A percentile compares a stretch with the other conserved stretches of the same genome.
Evolutionary conservation across 2,888 invertebrate genomes (phyloP).

Genomic region (Schizaphis graminum): DNA sequence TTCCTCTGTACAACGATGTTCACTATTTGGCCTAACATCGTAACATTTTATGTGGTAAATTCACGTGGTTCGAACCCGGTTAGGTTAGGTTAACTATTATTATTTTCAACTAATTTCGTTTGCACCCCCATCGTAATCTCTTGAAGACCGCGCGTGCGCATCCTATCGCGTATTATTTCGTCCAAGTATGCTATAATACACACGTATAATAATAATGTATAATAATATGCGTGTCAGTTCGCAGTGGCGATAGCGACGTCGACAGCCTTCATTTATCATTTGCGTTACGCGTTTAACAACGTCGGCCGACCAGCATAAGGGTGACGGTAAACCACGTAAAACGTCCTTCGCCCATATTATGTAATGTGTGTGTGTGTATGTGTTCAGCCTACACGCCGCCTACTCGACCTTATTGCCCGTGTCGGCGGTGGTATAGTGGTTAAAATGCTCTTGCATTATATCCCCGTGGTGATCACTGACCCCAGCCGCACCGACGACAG

Average conservation of each 20-base stretch:
- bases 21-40: not conserved
- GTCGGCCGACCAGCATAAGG: not conserved
- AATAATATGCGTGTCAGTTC: not conserved
- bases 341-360: not conserved
- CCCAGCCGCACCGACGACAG: not conserved
- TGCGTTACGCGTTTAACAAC: conserved; percentile 30
- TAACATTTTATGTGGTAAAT: not conserved
- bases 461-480: not conserved
- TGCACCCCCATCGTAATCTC: not conserved
- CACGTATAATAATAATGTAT: not conserved
- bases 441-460: not conserved
- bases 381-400: not conserved
- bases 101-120: not conserved
- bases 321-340: conserved; percentile 21
- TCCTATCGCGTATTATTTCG: not conserved
- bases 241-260: not conserved
- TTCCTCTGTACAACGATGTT: not conserved
- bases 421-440: not conserved
- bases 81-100: no score
- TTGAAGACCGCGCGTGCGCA: not conserved
- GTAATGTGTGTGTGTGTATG: not conserved
- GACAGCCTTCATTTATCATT: conserved; percentile 51
- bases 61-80: not conserved
- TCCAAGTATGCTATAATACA: not conserved
- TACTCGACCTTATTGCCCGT: conserved; percentile 7